A percentile compares a stretch with the other conserved stretches of the same genome.
Conservation (phyloP, 2,113 vertebrate species). For the Podiceps cristatus region DNA sequence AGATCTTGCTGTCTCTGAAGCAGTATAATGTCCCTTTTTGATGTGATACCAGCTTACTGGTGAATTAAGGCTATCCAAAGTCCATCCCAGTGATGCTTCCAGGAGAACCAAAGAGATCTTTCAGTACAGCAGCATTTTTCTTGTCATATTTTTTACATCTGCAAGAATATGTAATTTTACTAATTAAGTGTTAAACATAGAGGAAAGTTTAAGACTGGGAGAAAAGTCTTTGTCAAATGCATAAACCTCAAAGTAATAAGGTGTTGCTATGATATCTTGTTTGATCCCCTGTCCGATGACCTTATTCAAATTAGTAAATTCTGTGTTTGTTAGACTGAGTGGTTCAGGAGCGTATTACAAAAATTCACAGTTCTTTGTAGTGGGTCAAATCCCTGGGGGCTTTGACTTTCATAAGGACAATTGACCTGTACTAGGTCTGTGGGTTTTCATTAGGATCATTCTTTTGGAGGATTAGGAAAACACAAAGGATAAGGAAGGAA, state of each 20-base stretch:
- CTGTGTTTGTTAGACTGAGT: not conserved
- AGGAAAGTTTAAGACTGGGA: not conserved
- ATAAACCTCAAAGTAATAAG: not conserved
- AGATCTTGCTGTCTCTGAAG: not conserved
- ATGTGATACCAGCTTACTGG: not conserved
- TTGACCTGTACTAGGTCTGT: not conserved
- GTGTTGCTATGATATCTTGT: not conserved
- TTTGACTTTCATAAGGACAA: not conserved
- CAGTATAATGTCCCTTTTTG: not conserved
- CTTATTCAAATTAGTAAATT: not conserved
- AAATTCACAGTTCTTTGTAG: not conserved
- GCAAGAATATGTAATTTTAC: not conserved
- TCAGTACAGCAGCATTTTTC: not conserved
- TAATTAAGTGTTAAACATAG: slow-evolving; percentile 19
- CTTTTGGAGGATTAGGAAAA: not conserved
- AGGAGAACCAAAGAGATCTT: not conserved
- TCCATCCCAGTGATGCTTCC: not conserved
- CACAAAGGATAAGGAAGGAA: not conserved
- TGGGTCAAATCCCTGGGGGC: not conserved
- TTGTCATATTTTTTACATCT: not conserved
- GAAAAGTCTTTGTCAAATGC: not conserved
- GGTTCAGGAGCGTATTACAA: not conserved
- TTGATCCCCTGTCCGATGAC: accelerated
- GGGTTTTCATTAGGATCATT: not conserved
- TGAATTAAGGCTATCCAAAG: not conserved